Base-by-base conservation (phyloP, 2,888 invertebrate genomes). In the Harpalus rufipes region DNA sequence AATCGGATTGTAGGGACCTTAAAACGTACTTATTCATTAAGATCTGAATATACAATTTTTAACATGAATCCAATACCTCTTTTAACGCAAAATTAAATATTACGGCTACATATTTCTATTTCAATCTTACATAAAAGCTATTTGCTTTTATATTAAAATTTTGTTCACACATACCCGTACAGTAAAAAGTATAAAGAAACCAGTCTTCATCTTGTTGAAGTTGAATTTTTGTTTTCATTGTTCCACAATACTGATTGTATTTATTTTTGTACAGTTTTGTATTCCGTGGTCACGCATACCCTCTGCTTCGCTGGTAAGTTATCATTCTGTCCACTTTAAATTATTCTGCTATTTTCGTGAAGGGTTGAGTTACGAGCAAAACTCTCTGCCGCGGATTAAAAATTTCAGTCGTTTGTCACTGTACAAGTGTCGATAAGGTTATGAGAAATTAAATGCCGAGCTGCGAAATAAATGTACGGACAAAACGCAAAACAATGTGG, bases 291-390 rank as follows among this genome's bases (percentile, higher is more conserved):
- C 72, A 41, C 72, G 72, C 32, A 32, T 32, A 32, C 32, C 32
- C 32, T 32, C 32, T 32, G 32, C 32, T 32, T 74, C 18, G 44
- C 41, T 74, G 44, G 58, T 79, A 79, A 79, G 79, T 79, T 79
- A 79, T 79, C 41, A 56, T 79, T 39, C 32, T 79, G 79, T 59
- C 79, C 61, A 39, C 79, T 14, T 79, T 79, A 79, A 79, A 79
- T 79, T 79, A 79, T 79, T 79, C 61, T 79, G 16, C 32, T 59
- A 79, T 41, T 59, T 79, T 79, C 58, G 58, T 21, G 68, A 51
- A 21, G 12, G 63, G 68, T 16, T 74, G 72, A 74, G 72, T 74
- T 74, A 74, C 72, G 72, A 18, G 14, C 72, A 8, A 44, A 51
- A 51, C 44, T 51, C 18, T 68, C 18, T 68, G 21, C 63, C n/a